Evolutionary conservation across 2,113 vertebrate species (phyloP), one percentile per base, ranked within the genome.

Genomic region (Melospiza georgiana): DNA sequence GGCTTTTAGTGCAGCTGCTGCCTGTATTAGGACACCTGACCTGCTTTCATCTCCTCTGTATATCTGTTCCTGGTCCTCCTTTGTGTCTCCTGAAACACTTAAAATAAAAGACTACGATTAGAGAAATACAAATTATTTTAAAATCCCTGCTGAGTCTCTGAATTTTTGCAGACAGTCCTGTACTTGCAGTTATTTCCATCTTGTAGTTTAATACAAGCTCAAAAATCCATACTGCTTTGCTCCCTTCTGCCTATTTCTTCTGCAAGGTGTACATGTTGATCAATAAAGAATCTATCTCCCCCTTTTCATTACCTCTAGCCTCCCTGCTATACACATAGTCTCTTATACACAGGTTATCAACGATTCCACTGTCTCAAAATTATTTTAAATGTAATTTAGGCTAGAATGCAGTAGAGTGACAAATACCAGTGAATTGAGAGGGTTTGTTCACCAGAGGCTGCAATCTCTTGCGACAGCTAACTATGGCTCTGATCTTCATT

Each of bases 401-500:
- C 41, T 78, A 37, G 83, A 84, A 92, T 89, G 80, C 57, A 84
- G 73, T 49, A 69, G 84, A 95, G 63, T 95, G 84, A 94, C 79
- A 96, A 96, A 94, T 94, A 69, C 72, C 61, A 84, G 74, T 46
- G 68, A 87, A 79, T 66, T 76, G 65, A 75, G 75, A 65, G 51
- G 24, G n/a, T 97, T 96, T 91, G 86, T 89, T 92, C 87, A 95
- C 89, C 80, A 81, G 76, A 72, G 79, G 90, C 66, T 96, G 79
- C 92, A 95, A 75, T 97, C 84, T 90, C 84, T 89, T 91, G 79
- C 11, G 15, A 89, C 92, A 96, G 92, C 90, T 74, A 96, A 95
- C 95, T 93, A 91, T 15, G 37, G 23, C 73, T 96, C 93, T 87
- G 69, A 89, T 96, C 97, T 97, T 96, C 92, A 95, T 97, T 97